These are phyloP conservation scores for Cremastinae sp. DNA, from an alignment of 2,888 invertebrate genomes.

Conservation along the genomic window DNA sequence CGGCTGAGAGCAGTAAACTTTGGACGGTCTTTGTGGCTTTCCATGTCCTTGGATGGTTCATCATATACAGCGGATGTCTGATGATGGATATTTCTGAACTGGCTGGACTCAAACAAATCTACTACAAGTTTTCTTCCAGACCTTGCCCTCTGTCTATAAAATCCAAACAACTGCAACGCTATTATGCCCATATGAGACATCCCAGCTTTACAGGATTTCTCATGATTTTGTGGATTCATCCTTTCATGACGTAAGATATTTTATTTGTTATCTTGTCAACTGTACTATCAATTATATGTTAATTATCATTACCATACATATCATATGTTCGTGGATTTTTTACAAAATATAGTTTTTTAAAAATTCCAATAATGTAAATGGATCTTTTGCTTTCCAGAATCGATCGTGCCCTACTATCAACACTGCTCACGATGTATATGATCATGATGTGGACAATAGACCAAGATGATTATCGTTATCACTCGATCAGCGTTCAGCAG, in stretches of 20 bases:
- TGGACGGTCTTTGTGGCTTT: slow-evolving; percentile 81
- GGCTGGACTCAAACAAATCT: slow-evolving; percentile 84
- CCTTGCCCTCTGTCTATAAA: slow-evolving; percentile 82
- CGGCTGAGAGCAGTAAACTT: slow-evolving; percentile 77
- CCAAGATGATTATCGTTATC: slow-evolving; percentile 82
- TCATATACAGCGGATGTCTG: slow-evolving; percentile 84
- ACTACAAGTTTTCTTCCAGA: slow-evolving; percentile 82
- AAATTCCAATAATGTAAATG: not conserved
- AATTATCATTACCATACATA: too few species aligned
- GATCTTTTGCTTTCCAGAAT: slow-evolving; percentile 77
- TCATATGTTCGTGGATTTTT: too few species aligned
- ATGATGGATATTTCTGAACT: slow-evolving; percentile 85
- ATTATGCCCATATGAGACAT: slow-evolving; percentile 84
- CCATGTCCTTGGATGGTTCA: slow-evolving; percentile 82
- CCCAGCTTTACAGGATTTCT: slow-evolving; percentile 84
- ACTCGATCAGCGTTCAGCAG: slow-evolving; percentile 80
- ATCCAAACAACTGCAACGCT: slow-evolving; percentile 81
- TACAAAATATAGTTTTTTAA: not conserved
- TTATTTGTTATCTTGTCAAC: too few species aligned
- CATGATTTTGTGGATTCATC: slow-evolving; percentile 83
- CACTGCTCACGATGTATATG: slow-evolving; percentile 83
- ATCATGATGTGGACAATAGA: slow-evolving; percentile 84
- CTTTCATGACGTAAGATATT: slow-evolving; percentile 82
- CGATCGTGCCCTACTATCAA: slow-evolving; percentile 82
- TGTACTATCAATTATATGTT: too few species aligned